Base-by-base conservation (phyloP, 1,140 invertebrate species). In the Mamestra configurata region DNA sequence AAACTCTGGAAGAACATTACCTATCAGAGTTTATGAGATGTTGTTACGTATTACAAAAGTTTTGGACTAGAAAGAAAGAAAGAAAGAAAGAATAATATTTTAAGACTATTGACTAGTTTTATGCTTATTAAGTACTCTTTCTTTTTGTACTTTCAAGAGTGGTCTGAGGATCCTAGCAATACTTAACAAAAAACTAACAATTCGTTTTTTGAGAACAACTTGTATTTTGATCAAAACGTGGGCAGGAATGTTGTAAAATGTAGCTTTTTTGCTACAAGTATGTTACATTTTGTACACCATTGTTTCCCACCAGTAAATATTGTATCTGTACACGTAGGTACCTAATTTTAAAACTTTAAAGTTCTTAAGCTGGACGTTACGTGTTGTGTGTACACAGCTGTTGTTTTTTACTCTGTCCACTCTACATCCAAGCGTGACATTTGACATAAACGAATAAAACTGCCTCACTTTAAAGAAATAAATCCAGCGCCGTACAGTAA, bases 21-120 rank as follows among this genome's bases (percentile, higher is more conserved):
- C n/a, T n/a, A n/a, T 71, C 46, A 35, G 49, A 35, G 46, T 53
- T 71, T 53, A 71, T 35, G 68, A 49, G 24, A 71, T 71, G 46
- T 71, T 53, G 27, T 46, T 49, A n/a, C 43, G 20, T 71, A 71
- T 71, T 71, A 31, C 7, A 31, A 53, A 71, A 71, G 27, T 71
- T 71, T 71, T 43, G 10, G 40, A 13, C 20, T 70, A 35, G 31
- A 7, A 4, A 35, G n/a, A n/a, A n/a, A n/a, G n/a, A n/a, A n/a
- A n/a, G n/a, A n/a, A n/a, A n/a, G n/a, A n/a, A n/a, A n/a, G n/a
- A n/a, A n/a, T n/a, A n/a, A n/a, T n/a, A n/a, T n/a, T n/a, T n/a
- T n/a, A n/a, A n/a, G 27, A 3, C 5, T 31, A 31, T 5, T 31
- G 5, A 27, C 18, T 46, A 46, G 40, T 68, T 20, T 43, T 68